A percentile compares a stretch with the other conserved stretches of the same genome.
phyloP scores from a whole-genome alignment of 2,888 invertebrate genomes.

The Nezara viridula region DNA sequence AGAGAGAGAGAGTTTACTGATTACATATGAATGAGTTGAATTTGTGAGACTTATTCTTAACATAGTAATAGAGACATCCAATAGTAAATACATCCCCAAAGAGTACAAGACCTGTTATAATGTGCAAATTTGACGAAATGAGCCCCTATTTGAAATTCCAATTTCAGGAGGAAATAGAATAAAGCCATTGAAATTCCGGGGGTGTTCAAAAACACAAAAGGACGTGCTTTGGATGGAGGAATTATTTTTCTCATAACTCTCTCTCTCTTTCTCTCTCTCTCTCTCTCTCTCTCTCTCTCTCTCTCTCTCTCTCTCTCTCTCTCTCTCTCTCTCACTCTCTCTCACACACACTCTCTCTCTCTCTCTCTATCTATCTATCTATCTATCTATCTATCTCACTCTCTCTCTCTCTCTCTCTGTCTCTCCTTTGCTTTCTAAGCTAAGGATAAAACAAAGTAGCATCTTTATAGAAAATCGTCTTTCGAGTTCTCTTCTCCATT shows the following conservation, averaged over 20 bases:
- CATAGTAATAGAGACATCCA: no score
- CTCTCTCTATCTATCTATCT: no score
- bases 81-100: no score
- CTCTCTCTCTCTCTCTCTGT: no score
- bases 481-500: neutral
- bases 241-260: slow-evolving; percentile 8
- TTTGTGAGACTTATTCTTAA: no score
- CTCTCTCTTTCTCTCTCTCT: neutral
- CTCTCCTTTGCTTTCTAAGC: no score
- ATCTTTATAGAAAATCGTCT: neutral
- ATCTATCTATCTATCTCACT: no score
- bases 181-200: neutral
- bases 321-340: no score
- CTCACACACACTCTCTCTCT: no score
- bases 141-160: neutral
- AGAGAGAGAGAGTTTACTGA: no score
- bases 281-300: neutral
- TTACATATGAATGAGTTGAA: no score
- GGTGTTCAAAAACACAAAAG: neutral
- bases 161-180: neutral
- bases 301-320: no score
- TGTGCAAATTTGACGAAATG: neutral
- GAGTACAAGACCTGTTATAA: neutral
- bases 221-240: neutral
- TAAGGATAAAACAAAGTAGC: neutral